phyloP scores from a whole-genome alignment of 2,113 vertebrate species.

The Semnopithecus entellus region DNA sequence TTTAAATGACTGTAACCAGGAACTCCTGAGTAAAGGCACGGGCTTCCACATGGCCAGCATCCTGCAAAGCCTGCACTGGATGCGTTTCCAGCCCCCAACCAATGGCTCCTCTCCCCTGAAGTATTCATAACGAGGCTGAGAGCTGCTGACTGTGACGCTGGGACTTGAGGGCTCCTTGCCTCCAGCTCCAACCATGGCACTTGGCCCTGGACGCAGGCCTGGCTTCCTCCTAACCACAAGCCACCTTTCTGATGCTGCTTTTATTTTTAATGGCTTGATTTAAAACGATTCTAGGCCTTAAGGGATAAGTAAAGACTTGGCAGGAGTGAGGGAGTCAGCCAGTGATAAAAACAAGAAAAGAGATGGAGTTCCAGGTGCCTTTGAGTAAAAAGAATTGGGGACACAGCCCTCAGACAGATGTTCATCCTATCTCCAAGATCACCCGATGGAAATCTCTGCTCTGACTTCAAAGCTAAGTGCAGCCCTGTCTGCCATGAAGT shows the following conservation, averaged over 20 bases:
- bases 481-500: constrained; percentile 54
- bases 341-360: constrained; percentile 60
- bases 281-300: constrained; percentile 36
- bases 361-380: constrained; percentile 28
- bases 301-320: constrained; percentile 55
- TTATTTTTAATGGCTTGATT: constrained; percentile 67
- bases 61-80: too few species aligned
- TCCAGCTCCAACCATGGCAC: background rate
- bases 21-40: background rate
- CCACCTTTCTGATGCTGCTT: constrained; percentile 29
- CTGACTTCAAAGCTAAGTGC: constrained; percentile 75
- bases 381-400: constrained; percentile 63
- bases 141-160: background rate
- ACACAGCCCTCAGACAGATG: background rate
- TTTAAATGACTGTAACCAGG: background rate
- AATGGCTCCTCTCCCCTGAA: background rate
- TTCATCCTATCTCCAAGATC: constrained; percentile 66
- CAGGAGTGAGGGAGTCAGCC: background rate
- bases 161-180: background rate
- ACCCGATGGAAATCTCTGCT: constrained; percentile 62
- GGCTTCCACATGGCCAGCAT: background rate
- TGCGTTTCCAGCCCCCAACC: too few species aligned
- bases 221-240: background rate
- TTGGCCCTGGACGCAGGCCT: background rate
- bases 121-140: background rate